Base-by-base conservation (phyloP, 2,888 invertebrate species). In the Acronicta aceris region DNA sequence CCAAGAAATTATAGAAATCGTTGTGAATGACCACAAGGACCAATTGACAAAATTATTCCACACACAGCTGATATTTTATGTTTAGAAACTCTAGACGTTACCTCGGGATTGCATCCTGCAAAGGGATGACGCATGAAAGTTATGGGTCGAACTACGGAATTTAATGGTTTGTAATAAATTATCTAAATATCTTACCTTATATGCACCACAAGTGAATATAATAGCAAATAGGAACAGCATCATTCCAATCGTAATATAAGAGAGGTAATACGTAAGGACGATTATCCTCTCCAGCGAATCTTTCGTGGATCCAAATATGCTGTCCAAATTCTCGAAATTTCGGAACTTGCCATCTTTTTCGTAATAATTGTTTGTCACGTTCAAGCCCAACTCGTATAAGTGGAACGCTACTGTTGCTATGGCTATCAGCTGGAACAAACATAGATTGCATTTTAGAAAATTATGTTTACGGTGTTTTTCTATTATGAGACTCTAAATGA, bases 251-350 rank as follows among this genome's bases (percentile, higher is more conserved):
- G 82, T 62, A 1, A 89, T 85, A 57, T 94, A 94, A 12, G 87
- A 83, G 27, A 87, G 58, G 69, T 90, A 90, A 74, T 94, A 94
- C 42, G 88, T 81, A 61, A 91, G 78, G 48, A 87, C 86, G 30
- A 91, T 85, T 13, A 86, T 69, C 7, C 77, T 79, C 52, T 90
- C 88, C 59, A 94, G 63, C 9, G 85, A 80, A 12, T 86, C 84
- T 54, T 89, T 89, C 25, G 85, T 83, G 15, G 87, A 78, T 0
- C 90, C 93, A 57, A 94, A 92, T 60, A 94, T 88, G 46, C 83
- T 89, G 30, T 93, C 93, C 65, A 93, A 71, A 68, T 90, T 89
- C 65, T 89, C 86, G 74, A 91, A 91, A 81, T 93, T 87, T 17
- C 78, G 74, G 71, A 93, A 92, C 61, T 89, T 91, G 15, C 85